Base-by-base conservation (phyloP, 2,113 vertebrate genomes). In the Cebus imitator region DNA sequence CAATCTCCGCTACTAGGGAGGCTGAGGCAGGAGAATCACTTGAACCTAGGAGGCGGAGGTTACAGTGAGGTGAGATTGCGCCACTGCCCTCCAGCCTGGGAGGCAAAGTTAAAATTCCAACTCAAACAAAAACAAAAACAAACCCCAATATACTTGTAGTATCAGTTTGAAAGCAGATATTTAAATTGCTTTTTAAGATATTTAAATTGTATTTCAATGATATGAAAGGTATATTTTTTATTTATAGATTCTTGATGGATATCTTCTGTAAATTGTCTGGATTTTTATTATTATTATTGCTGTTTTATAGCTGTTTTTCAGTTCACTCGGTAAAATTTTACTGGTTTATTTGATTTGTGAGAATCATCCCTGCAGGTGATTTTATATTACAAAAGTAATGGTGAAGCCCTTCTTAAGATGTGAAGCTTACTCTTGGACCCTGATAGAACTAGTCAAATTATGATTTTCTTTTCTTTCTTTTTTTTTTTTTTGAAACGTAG, bases 81-180 rank as follows among this genome's bases (percentile, higher is more conserved):
- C 61, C 61, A 64, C 12, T 64, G 61, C 61, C 61, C 12, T 64
- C 12, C 12, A 64, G 61, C 12, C 27, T 30, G 27, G 61, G 61
- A 0, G 12, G 27, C 5, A 52, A 13, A 64, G 27, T 30, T 30
- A 27, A 64, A 12, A 30, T 27, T 64, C 61, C 14, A 12, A 64
- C 61, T 30, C 27, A 64, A 30, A 64, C 61, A 30, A 30, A 64
- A 27, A 61, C 58, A 64, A 64, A 64, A 64, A 64, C 4, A 30
- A 64, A 64, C 27, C 27, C 27, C 30, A 12, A 64, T 30, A 64
- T 30, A 64, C 25, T 64, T 64, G 61, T 64, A 30, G 61, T 64
- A 32, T 64, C n/a, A 70, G 82, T 75, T 91, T 94, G 83, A 89
- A 97, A 91, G 32, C 50, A 92, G 76, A 91, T 35, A 91, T 20